phyloP scores from a whole-genome alignment of 2,113 vertebrate species.

The Burhinus bistriatus region DNA sequence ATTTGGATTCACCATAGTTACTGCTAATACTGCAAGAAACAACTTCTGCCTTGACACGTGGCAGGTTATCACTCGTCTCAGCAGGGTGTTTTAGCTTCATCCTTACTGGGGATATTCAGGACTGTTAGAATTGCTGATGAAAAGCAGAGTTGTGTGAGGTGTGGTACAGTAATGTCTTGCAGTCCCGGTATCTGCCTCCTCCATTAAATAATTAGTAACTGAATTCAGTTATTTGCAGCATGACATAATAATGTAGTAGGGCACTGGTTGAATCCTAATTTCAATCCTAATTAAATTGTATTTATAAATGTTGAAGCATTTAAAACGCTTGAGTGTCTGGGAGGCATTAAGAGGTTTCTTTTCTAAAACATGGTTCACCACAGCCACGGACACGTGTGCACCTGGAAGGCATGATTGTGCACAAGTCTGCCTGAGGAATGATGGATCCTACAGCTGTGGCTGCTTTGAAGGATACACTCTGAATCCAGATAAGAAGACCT shows the following conservation, averaged over 20 bases:
- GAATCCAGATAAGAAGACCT: constrained; percentile 86
- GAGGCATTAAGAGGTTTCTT: not conserved
- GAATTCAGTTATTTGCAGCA: not conserved
- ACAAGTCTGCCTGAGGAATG: constrained; percentile 82
- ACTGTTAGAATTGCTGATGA: not conserved
- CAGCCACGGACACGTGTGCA: constrained; percentile 75
- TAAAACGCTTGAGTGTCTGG: not conserved
- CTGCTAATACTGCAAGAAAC: not conserved
- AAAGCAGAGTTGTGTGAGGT: not conserved
- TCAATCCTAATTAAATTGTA: not conserved
- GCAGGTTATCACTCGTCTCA: not conserved
- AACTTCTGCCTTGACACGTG: not conserved
- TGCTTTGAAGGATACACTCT: constrained; percentile 82
- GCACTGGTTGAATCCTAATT: not conserved
- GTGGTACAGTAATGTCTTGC: not conserved
- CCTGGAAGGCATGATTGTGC: constrained; percentile 83
- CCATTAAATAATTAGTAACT: not conserved
- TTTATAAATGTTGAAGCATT: not conserved
- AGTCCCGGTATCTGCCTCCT: not conserved
- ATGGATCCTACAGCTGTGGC: constrained; percentile 81
- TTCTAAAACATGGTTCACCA: not conserved
- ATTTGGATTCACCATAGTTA: not conserved
- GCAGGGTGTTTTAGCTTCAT: not conserved
- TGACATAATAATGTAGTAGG: not conserved
- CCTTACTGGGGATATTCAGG: not conserved